A percentile compares a stretch with the other conserved stretches of the same genome.
phyloP scores from a whole-genome alignment of 2,797 vertebrate genomes.

The Mus spretus region DNA sequence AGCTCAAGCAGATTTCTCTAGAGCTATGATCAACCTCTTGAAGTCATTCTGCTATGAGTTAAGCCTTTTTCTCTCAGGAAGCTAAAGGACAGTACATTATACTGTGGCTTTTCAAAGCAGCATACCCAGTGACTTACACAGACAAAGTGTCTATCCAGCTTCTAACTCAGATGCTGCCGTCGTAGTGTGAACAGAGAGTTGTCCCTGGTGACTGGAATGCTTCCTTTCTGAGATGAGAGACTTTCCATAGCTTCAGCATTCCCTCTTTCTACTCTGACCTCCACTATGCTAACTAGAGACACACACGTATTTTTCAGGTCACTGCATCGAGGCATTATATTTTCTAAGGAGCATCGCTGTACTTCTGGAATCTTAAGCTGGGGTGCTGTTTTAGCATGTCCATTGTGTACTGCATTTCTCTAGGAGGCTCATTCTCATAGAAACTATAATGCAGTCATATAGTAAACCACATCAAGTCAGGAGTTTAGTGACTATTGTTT shows the following conservation, averaged over 20 bases:
- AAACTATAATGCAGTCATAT: not conserved
- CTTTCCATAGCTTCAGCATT: not conserved
- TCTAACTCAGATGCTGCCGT: not conserved
- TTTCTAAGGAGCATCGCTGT: not conserved
- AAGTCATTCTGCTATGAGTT: conserved; percentile 30
- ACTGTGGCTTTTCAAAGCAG: conserved; percentile 22
- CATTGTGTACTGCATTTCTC: not conserved
- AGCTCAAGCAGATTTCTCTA: not conserved
- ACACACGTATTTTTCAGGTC: not conserved
- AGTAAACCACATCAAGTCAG: conserved; percentile 3
- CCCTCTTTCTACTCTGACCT: not conserved
- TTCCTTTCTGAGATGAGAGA: not conserved
- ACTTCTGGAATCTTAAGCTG: conserved; percentile 4
- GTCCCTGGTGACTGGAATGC: not conserved
- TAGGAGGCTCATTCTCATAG: not conserved
- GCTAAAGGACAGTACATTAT: not conserved
- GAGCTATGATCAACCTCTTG: not conserved
- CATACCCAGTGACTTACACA: not conserved
- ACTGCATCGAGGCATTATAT: not conserved
- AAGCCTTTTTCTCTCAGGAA: conserved; percentile 10
- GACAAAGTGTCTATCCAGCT: not conserved
- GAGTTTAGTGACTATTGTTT: not conserved
- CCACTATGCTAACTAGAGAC: not conserved
- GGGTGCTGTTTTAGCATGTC: not conserved
- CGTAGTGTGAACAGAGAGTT: not conserved